Conservation (phyloP, 2,797 vertebrate genomes). For the Sparidentex hasta region DNA sequence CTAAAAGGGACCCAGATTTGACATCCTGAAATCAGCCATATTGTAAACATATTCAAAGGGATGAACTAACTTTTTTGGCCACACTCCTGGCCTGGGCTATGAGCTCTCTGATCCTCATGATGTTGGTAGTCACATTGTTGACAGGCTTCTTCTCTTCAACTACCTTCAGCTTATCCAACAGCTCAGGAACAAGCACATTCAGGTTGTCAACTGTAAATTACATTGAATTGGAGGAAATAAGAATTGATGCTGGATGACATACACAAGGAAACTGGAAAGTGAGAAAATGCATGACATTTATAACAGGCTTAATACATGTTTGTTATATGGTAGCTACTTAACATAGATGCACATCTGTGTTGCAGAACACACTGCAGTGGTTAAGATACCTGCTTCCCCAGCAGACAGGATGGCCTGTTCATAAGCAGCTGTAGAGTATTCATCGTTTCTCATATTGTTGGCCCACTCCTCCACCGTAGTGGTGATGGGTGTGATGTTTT, state of each 20-base stretch:
- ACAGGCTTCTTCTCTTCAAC: slow-evolving; percentile 94
- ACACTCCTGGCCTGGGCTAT: slow-evolving; percentile 97
- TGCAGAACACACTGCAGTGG: neutral
- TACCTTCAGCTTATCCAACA: slow-evolving; percentile 91
- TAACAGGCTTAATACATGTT: no score
- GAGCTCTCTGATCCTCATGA: slow-evolving; percentile 93
- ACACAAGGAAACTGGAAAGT: fast-evolving
- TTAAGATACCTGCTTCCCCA: slow-evolving; percentile 89
- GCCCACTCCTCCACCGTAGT: slow-evolving; percentile 89
- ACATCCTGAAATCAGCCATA: neutral
- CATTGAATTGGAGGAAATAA: neutral
- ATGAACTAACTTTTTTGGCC: slow-evolving; percentile 91
- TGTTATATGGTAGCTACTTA: neutral
- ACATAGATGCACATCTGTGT: neutral
- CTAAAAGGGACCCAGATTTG: neutral
- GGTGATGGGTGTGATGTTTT: slow-evolving; percentile 87
- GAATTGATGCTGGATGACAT: neutral
- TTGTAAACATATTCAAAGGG: neutral
- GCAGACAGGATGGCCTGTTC: slow-evolving; percentile 89
- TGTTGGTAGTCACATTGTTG: slow-evolving; percentile 95
- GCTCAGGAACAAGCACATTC: slow-evolving; percentile 91
- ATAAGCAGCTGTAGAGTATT: slow-evolving; percentile 88
- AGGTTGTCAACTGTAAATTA: slow-evolving; percentile 89
- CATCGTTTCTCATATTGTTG: slow-evolving; percentile 88
- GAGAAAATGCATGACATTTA: neutral